Evolutionary conservation across 2,113 vertebrate species (phyloP), one percentile per base, ranked within the genome.

Genomic region (Aramus guarauna): DNA sequence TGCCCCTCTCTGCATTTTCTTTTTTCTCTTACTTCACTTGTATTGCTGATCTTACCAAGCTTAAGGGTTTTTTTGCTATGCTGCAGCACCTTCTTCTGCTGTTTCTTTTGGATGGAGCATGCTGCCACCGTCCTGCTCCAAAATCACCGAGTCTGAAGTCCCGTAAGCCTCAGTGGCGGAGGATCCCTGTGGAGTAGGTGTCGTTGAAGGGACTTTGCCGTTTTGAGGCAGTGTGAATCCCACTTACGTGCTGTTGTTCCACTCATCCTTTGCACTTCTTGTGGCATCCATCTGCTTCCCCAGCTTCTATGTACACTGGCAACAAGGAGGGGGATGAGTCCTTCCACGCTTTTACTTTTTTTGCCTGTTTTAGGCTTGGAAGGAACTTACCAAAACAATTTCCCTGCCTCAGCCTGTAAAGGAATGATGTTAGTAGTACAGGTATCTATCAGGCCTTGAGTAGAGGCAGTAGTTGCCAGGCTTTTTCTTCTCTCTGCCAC

Each of bases 1-100:
- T 63, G 52, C 12, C 24, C 41, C 11, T 55, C 34, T 36, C 27
- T 11, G 56, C 39, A 23, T 89, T 75, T 9, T 32, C 5, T 36
- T 20, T 43, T 13, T 13, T 1, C 21, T 2, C 6, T 56, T 45
- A 2, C 17, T 60, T 55, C 29, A 5, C 16, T 48, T 19, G 2
- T 6, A 15, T 24, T 64, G 69, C 78, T 76, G 16, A 55, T 62
- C 43, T 36, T 47, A 21, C 15, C 26, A 39, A 26, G n/a, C 6
- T 50, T 9, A 4, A 27, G 27, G 20, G 23, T 15, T 39, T 34
- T 26, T 36, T 8, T 3, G 0, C 60, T n/a, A 0, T 0, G 0
- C 58, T 69, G 48, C 67, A 66, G 39, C 53, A 73, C 75, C 34
- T 78, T 41, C 45, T 78, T 30, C 50, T 67, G 47, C 81, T 16